These are phyloP conservation scores for Halictus ligatus DNA, from an alignment of 2,888 invertebrate species.

Conservation along the genomic window DNA sequence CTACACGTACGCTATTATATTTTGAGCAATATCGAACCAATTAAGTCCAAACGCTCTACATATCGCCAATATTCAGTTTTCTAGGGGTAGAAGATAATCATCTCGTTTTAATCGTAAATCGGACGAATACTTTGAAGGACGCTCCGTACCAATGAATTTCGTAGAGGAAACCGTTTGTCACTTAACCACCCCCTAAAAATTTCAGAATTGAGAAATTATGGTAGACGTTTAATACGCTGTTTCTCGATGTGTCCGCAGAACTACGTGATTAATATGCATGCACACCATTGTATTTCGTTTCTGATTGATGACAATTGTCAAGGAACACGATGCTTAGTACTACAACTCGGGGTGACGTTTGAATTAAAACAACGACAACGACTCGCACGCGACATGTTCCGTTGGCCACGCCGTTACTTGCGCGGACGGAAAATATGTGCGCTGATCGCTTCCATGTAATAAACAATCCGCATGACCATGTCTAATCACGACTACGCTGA, in stretches of 20 bases:
- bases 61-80: not conserved
- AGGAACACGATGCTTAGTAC: conserved; percentile 43
- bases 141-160: not conserved
- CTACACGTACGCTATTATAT: not conserved
- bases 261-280: conserved; percentile 35
- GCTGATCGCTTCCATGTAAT: conserved; percentile 33
- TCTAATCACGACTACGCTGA: conserved; percentile 11
- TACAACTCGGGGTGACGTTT: conserved; percentile 30
- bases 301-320: conserved; percentile 63
- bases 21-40: conserved; percentile 10
- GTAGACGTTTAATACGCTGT: conserved; percentile 2
- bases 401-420: not conserved
- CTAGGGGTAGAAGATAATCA: not conserved
- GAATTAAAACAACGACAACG: conserved; percentile 48
- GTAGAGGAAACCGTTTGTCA: not conserved
- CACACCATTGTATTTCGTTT: conserved; percentile 29
- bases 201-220: not conserved
- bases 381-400: conserved; percentile 59
- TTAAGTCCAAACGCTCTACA: not conserved
- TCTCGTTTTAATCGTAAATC: conserved; percentile 1
- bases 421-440: conserved; percentile 22
- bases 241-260: conserved; percentile 18
- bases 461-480: not conserved
- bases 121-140: not conserved
- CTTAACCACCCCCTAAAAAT: conserved; percentile 1